Conservation (phyloP, 2,797 vertebrate species). For the Manis javanica region DNA sequence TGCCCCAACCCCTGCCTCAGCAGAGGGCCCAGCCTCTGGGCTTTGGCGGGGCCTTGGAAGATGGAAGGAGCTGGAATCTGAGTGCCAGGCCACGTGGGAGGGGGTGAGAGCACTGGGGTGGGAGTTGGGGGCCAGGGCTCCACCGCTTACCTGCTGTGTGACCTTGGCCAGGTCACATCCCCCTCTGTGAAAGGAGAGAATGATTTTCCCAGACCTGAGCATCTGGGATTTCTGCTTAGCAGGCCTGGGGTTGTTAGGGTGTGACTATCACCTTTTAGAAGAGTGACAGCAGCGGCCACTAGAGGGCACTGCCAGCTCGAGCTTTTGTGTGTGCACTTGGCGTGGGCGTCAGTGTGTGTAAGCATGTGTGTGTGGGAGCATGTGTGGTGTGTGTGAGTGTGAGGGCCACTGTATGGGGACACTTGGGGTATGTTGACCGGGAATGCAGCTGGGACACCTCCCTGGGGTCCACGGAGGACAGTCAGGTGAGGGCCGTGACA, state of each 20-base stretch:
- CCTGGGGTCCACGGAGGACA: background rate
- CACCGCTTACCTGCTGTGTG: background rate
- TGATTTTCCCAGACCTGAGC: background rate
- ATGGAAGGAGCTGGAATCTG: background rate
- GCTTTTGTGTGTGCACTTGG: background rate
- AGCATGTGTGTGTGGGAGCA: too few relatives aligned
- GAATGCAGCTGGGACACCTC: background rate
- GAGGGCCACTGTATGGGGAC: background rate
- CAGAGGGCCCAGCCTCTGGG: background rate
- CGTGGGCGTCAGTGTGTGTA: rapidly evolving
- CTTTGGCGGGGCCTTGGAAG: background rate
- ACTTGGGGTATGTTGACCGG: too few relatives aligned
- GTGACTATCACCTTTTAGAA: background rate
- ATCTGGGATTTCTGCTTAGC: background rate
- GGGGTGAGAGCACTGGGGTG: rapidly evolving
- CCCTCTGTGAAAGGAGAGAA: background rate
- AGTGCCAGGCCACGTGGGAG: background rate
- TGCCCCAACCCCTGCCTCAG: background rate
- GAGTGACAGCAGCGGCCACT: background rate
- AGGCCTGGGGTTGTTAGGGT: too few relatives aligned
- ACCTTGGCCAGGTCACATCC: background rate
- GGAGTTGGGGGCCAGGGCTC: background rate
- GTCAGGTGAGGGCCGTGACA: background rate
- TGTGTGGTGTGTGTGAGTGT: background rate
- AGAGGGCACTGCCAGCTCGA: background rate